Conservation (phyloP, 2,888 invertebrate species). For the Lycia hirtaria region DNA sequence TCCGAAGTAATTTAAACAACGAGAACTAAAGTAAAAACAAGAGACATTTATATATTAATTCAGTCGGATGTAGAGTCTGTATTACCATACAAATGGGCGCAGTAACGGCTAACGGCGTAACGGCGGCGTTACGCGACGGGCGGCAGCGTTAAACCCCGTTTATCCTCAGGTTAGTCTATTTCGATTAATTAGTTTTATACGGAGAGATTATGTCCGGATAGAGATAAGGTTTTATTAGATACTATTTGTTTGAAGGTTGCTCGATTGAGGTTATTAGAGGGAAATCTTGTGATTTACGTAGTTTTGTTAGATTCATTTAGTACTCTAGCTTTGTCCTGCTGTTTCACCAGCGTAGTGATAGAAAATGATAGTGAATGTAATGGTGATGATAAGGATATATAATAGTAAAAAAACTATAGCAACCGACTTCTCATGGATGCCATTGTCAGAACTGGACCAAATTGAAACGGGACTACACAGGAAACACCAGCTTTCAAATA, state of each 20-base stretch:
- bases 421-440: too few relatives aligned
- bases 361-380: too few relatives aligned
- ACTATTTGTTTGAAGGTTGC: constrained; percentile 17
- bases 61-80: constrained; percentile 18
- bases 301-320: too few relatives aligned
- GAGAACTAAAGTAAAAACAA: constrained; percentile 19
- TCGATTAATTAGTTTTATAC: constrained; percentile 32
- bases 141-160: constrained; percentile 24
- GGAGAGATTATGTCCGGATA: constrained; percentile 30
- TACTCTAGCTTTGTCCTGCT: too few relatives aligned
- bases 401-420: too few relatives aligned
- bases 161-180: constrained; percentile 28
- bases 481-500: too few relatives aligned
- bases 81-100: constrained; percentile 28
- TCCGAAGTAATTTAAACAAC: constrained; percentile 10
- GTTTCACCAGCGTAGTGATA: too few relatives aligned
- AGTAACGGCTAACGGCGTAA: constrained; percentile 8
- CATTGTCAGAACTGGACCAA: too few relatives aligned
- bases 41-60: constrained; percentile 28
- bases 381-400: too few relatives aligned
- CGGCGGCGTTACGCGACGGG: constrained; percentile 10
- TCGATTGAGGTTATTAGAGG: constrained; percentile 4
- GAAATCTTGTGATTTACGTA: too few relatives aligned
- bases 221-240: constrained; percentile 31
- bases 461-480: too few relatives aligned